Conservation (phyloP, 2,113 vertebrate species). For the Ceratotherium simum region DNA sequence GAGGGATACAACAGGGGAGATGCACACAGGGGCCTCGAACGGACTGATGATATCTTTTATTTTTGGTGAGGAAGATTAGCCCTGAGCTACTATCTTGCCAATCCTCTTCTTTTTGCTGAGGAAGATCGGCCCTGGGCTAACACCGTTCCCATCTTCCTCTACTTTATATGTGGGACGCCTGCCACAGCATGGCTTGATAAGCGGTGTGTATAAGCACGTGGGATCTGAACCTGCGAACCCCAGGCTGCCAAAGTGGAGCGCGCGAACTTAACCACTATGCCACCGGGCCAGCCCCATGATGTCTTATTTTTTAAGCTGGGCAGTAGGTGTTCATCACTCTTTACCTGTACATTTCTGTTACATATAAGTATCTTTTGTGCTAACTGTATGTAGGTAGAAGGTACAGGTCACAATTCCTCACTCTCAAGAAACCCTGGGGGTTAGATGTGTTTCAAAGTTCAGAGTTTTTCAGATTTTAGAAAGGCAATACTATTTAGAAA, state of each 20-base stretch:
- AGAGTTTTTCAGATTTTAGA: slow-evolving; percentile 15
- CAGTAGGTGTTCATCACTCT: not conserved
- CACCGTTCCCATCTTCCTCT: too few relatives aligned
- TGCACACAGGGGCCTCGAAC: not conserved
- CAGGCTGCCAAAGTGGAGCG: too few relatives aligned
- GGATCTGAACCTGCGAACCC: too few relatives aligned
- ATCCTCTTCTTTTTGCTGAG: too few relatives aligned
- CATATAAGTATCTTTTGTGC: not conserved
- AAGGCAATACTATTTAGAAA: not conserved
- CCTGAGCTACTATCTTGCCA: too few relatives aligned
- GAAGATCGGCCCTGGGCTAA: too few relatives aligned
- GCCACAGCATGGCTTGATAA: too few relatives aligned
- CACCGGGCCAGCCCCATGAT: too few relatives aligned
- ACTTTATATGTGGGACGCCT: too few relatives aligned
- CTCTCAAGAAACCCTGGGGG: not conserved
- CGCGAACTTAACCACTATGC: too few relatives aligned
- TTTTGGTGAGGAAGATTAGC: too few relatives aligned
- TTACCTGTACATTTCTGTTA: not conserved
- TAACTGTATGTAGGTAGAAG: not conserved
- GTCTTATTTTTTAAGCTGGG: not conserved
- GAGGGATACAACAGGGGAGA: not conserved
- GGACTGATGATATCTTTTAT: not conserved
- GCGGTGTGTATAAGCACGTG: too few relatives aligned
- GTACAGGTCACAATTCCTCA: not conserved
- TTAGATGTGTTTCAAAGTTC: not conserved